Evolutionary conservation across 2,113 vertebrate species (phyloP).

Genomic region (Melanerpes aurifrons): DNA sequence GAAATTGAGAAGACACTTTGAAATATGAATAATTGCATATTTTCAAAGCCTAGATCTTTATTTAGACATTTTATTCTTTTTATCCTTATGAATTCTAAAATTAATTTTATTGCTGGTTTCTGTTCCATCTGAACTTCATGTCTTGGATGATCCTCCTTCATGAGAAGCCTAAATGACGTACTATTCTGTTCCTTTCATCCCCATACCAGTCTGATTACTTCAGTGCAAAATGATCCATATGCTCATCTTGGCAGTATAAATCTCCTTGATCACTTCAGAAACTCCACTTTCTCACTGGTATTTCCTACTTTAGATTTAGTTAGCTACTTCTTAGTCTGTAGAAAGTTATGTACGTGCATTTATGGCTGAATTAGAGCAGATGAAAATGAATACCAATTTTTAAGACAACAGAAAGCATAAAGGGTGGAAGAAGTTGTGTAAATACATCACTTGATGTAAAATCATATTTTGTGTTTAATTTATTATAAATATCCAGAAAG

Average conservation of each 20-base stretch:
- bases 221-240: background rate
- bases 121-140: background rate
- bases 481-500: background rate
- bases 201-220: background rate
- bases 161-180: background rate
- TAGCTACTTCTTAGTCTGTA: background rate
- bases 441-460: background rate
- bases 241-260: background rate
- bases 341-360: too few relatives aligned
- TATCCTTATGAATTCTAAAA: background rate
- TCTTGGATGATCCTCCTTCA: background rate
- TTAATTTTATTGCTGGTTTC: background rate
- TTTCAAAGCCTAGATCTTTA: background rate
- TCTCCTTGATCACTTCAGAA: background rate
- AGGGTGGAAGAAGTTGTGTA: background rate
- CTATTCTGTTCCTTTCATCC: background rate
- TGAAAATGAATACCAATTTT: background rate
- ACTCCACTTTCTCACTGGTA: background rate
- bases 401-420: background rate
- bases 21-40: background rate
- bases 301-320: background rate
- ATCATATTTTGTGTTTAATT: background rate
- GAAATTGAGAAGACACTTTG: background rate
- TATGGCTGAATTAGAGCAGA: background rate
- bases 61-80: background rate